phyloP scores from a whole-genome alignment of 2,113 vertebrate species.

The Platysteira castanea region DNA sequence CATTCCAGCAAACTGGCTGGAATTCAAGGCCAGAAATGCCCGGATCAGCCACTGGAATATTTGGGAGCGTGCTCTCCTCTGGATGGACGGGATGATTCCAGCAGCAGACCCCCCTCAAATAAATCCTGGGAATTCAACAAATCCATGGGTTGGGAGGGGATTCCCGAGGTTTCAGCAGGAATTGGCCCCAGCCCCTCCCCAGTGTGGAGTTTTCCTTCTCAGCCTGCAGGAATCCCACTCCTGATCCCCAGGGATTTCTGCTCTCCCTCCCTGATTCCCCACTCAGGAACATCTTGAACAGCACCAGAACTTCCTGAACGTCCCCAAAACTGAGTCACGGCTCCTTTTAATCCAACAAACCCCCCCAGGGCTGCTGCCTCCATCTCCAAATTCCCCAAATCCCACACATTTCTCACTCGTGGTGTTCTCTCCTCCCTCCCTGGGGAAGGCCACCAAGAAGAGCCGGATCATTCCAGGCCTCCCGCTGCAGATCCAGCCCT shows the following conservation, averaged over 20 bases:
- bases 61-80: background rate
- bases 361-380: background rate
- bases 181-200: background rate
- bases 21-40: background rate
- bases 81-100: background rate
- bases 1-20: background rate
- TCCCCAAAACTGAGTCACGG: background rate
- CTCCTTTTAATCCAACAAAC: background rate
- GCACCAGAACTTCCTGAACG: background rate
- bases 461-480: background rate
- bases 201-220: background rate
- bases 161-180: background rate
- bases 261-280: background rate
- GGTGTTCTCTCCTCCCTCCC: background rate
- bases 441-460: background rate
- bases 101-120: background rate
- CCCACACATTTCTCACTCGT: background rate
- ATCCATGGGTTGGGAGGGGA: background rate
- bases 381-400: background rate
- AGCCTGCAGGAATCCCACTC: background rate
- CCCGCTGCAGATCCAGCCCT: background rate
- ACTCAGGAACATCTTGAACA: background rate
- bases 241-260: background rate
- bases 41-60: fast-evolving
- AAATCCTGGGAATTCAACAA: background rate